Base-by-base conservation (phyloP, 1,140 invertebrate genomes). In the Ips nitidus region DNA sequence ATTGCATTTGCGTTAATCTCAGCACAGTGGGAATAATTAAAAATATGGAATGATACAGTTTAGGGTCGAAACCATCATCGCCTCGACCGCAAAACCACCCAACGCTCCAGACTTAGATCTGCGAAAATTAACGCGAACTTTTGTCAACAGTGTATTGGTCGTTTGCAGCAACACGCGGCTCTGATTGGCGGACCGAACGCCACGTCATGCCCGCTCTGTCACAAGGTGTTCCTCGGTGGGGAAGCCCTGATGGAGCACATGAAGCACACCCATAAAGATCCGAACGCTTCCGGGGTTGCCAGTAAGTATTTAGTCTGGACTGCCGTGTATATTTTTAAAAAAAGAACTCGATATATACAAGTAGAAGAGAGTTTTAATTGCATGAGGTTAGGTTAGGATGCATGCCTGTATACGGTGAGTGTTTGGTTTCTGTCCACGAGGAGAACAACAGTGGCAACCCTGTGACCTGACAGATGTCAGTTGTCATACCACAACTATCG, bases 171-270 rank as follows among this genome's bases (percentile, higher is more conserved):
- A 90, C 94, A 95, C 85, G 90, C 91, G 65, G 93, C 93, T 77
- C 87, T 95, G 77, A 91, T 94, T 83, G 93, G 93, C 74, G 93
- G 93, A 73, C 93, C 93, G 52, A 94, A 94, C 78, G 91, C 91
- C 74, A 94, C 92, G 66, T 91, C 89, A 74, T 96, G 94, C 83
- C 93, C 93, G 43, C 87, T 95, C 74, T 96, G 94, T 84, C 93
- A 95, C 85, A 96, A 96, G 84, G 88, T 95, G 76, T 94, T 95
- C 84, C 87, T 95, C 76, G 93, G 93, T 72, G 80, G 80, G 63
- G 94, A 96, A 82, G 91, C 93, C 53, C 87, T 97, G 56, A 94
- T 97, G 86, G 94, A 96, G 81, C 94, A 97, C 81, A 96, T 96
- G 94, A 95, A 95, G 83, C 91, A 92, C 81, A 92, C 92, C 42